Percentiles rank a stretch among this genome's conserved stretches.
Conservation (phyloP, 37 sponge, comb jelly and placozoan species). For the Amphimedon queenslandica region DNA sequence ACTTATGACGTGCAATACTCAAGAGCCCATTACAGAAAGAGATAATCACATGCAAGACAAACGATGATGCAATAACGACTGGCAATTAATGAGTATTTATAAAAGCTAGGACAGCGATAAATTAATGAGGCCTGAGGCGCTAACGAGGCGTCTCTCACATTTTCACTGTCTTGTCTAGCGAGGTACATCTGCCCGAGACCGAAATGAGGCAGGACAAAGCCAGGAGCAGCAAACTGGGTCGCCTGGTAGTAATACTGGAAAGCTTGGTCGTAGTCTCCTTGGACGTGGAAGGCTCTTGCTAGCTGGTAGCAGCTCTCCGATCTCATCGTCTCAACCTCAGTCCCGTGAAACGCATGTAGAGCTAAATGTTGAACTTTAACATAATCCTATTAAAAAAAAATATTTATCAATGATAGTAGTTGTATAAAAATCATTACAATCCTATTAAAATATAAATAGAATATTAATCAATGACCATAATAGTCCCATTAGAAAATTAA, state of each 20-base stretch:
- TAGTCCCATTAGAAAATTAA: too few relatives aligned
- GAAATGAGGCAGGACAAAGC: conserved; percentile 92
- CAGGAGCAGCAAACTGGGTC: conserved; percentile 90
- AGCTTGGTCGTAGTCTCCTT: conserved; percentile 93
- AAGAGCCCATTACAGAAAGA: too few relatives aligned
- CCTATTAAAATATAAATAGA: too few relatives aligned
- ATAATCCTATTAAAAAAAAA: conserved; percentile 54
- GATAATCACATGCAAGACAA: too few relatives aligned
- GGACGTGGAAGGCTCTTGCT: conserved; percentile 90
- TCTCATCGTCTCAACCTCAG: conserved; percentile 91
- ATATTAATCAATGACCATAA: too few relatives aligned
- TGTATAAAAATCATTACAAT: too few relatives aligned
- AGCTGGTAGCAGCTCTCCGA: conserved; percentile 99
- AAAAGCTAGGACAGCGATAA: too few relatives aligned
- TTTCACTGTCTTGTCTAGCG: conserved; percentile 65
- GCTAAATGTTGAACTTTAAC: conserved; percentile 83
- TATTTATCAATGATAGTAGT: not conserved
- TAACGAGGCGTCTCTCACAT: too few relatives aligned
- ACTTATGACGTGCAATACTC: too few relatives aligned
- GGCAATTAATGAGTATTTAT: too few relatives aligned
- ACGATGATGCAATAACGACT: too few relatives aligned
- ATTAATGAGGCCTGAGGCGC: too few relatives aligned
- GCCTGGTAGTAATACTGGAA: conserved; percentile 99
- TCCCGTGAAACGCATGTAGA: conserved; percentile 93
- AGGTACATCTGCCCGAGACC: conserved; percentile 99